These are phyloP conservation scores for Arvicola amphibius DNA, from an alignment of 2,797 vertebrate genomes.

Conservation along the genomic window DNA sequence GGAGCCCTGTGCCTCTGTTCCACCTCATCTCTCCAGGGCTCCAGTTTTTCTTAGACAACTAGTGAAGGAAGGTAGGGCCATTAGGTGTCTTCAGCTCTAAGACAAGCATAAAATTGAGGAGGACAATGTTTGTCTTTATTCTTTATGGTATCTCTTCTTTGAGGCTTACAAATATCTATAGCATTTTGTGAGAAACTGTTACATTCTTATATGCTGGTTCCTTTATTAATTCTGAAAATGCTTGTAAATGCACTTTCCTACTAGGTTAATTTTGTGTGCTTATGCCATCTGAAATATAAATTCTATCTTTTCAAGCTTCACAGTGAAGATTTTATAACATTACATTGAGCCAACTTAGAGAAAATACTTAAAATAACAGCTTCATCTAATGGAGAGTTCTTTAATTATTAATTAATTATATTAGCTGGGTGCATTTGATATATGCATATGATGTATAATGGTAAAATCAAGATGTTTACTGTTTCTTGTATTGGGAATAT, in stretches of 20 bases:
- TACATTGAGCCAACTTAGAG: not conserved
- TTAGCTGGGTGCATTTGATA: not conserved
- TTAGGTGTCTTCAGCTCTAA: not conserved
- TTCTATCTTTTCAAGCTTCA: not conserved
- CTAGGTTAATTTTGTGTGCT: not conserved
- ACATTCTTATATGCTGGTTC: not conserved
- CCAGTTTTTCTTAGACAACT: not conserved
- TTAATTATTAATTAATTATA: not conserved
- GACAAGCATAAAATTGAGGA: not conserved
- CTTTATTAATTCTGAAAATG: constrained; percentile 8
- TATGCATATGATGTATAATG: not conserved
- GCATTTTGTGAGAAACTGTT: not conserved
- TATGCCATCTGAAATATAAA: not conserved
- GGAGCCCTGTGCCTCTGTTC: not conserved
- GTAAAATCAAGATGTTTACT: not conserved
- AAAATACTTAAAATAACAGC: not conserved
- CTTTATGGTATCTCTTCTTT: not conserved
- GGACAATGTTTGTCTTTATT: not conserved
- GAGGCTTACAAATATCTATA: not conserved
- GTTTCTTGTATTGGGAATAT: not conserved
- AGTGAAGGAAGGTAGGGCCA: not conserved
- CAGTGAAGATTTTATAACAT: not conserved
- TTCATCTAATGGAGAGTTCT: not conserved
- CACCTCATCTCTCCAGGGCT: not conserved
- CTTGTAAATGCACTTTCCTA: not conserved